Evolutionary conservation across 2,888 invertebrate species (phyloP), one percentile per base, ranked within the genome.

Genomic region (Dendrolimus pini): DNA sequence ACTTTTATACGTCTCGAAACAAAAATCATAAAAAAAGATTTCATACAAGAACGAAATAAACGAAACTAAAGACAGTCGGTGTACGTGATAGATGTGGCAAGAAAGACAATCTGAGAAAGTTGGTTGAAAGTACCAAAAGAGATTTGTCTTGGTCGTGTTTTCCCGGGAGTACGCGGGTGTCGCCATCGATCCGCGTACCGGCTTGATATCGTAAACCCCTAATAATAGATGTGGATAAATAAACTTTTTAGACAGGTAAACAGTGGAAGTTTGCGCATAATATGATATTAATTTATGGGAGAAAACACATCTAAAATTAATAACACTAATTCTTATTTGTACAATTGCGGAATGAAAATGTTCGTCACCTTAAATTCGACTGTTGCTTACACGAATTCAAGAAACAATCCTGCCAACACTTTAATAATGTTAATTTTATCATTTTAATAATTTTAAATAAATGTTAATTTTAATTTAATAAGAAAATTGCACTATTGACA

Each of bases 111-210:
- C 56, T n/a, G 18, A 14, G 52, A 58, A 66, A 65, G 41, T 65
- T 66, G 56, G 47, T 58, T n/a, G 47, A 60, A 60, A 60, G 63
- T 58, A 60, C 54, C 14, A 57, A 58, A 63, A 64, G 53, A 65
- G 65, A 71, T 71, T 71, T 65, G 71, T 72, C 69, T 69, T 63
- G 62, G 59, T 62, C 59, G 54, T 58, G 61, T 64, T 61, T 62
- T 65, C 72, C 66, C 65, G 54, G 55, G 68, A 65, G 69, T 60
- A 62, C 58, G 59, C 61, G 59, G 61, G 59, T 57, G 57, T 60
- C 61, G 62, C 62, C 63, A 71, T 72, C 64, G 66, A 71, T 71
- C 60, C 59, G 65, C 59, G 65, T 64, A 60, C 64, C 61, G 55
- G 61, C 61, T 60, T 56, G 65, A 61, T 60, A 62, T 58, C 54